Evolutionary conservation across 1,140 invertebrate genomes (phyloP), one percentile per base, ranked within the genome.

Genomic region (Microplitis mediator): DNA sequence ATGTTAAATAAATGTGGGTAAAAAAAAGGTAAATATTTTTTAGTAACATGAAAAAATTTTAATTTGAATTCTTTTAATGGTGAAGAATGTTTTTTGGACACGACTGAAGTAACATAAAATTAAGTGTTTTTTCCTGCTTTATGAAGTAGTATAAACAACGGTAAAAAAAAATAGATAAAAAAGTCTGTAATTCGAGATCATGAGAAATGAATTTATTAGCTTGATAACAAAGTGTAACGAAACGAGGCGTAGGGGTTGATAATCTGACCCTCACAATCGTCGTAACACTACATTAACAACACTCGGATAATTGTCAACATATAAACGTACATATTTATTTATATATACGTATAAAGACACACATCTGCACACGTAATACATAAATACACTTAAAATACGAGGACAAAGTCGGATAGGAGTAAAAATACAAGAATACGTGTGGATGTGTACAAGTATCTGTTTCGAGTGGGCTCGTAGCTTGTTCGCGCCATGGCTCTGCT

Each of bases 401-500:
- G 23, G 23, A 23, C 23, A 23, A 23, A 23, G 23, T 23, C 23
- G 23, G 2, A 23, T 23, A 2, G 23, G 23, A 36, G 16, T 6
- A 11, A 32, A 52, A 9, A 31, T 6, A 51, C 3, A 51, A 51
- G 11, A 66, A 51, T 32, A 66, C 23, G 36, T 23, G 16, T 8
- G 56, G 32, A 14, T 60, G 31, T 45, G 23, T 58, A 36, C 14
- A 39, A 60, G 23, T 39, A 68, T 72, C 45, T 52, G 39, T 45
- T 45, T 67, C 39, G 63, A 64, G 71, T 72, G 56, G 54, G 64
- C 65, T 65, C 65, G 64, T 51, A 54, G 71, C 71, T 67, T 72
- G 71, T 72, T 72, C 71, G 71, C 71, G 65, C 71, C 71, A 62
- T 72, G 64, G 71, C 71, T 64, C 51, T 62, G 63, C 71, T 72